Evolutionary conservation across 2,797 vertebrate genomes (phyloP).

Genomic region (Onychomys torridus): DNA sequence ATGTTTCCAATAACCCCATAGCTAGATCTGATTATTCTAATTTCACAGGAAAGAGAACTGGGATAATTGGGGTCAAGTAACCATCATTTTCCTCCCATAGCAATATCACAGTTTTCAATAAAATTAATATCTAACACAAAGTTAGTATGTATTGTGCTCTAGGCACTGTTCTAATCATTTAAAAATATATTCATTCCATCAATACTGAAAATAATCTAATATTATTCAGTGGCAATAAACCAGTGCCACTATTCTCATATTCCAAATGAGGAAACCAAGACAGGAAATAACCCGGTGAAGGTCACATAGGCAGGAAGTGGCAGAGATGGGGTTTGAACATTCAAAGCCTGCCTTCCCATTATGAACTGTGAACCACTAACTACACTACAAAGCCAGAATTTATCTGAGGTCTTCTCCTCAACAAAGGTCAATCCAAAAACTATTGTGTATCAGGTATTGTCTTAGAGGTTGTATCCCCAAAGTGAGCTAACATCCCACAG

Average conservation of each 20-base stretch:
- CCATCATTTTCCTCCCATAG: slow-evolving; percentile 5
- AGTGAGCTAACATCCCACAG: neutral
- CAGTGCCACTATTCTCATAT: slow-evolving; percentile 36
- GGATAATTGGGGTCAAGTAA: neutral
- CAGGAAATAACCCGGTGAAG: neutral
- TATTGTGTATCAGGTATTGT: neutral
- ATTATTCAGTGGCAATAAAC: neutral
- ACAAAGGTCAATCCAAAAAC: neutral
- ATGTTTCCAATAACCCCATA: neutral
- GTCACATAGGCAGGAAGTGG: neutral
- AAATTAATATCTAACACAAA: slow-evolving; percentile 33
- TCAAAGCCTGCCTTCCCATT: neutral
- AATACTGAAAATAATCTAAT: neutral
- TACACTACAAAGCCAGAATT: neutral
- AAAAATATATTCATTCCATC: slow-evolving; percentile 1
- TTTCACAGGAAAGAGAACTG: slow-evolving; percentile 7
- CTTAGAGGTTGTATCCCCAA: neutral
- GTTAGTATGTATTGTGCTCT: neutral
- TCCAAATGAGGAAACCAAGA: slow-evolving; percentile 3
- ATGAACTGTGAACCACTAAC: neutral
- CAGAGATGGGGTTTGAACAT: neutral
- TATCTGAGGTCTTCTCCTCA: neutral
- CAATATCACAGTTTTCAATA: slow-evolving; percentile 29
- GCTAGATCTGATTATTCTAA: neutral
- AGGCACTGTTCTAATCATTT: slow-evolving; percentile 36